Evolutionary conservation across 2,888 invertebrate species (phyloP), one percentile per base, ranked within the genome.

Genomic region (Lepidonotus clava): DNA sequence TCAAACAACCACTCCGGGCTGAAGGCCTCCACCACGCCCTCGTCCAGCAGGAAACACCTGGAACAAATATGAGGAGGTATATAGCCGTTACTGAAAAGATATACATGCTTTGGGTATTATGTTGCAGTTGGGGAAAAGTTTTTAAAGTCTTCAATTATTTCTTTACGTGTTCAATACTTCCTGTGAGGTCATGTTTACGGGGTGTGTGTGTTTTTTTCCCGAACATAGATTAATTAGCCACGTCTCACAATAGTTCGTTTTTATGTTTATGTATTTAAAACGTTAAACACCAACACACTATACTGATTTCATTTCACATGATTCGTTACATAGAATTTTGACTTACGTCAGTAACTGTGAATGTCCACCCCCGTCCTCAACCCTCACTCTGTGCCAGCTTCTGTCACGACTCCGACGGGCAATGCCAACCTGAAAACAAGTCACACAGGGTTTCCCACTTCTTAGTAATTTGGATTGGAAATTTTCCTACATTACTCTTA

Each of bases 1-100:
- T 77, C 77, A 8, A 51, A 51, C 53, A 86, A 32, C 76, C 86
- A 71, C 36, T 71, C 71, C 38, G 34, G 71, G 18, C 21, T 71
- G 36, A 71, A 71, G 36, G 18, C 36, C 21, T 71, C 71, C 38
- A 2, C 1, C 18, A 5, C 5, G 0, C 71, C 71, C 71, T 71
- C 71, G n/a, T 71, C 71, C 36, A 71, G 38, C 71, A 71, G 14
- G 71, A 71, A 71, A 18, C 71, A 71, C 38, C 71, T 71, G 46
- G 18, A 46, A 18, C 46, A 46, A 8, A 18, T 8, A 18, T 8
- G 46, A 18, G 46, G 46, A 18, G 18, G 46, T 46, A 18, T 8
- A 5, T 0, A 34, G 2, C 14, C 28, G 66, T 11, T 11, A 66
- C 8, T n/a, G 32, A 34, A 28, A 4, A 5, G 8, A 21, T 56